A percentile compares a stretch with the other conserved stretches of the same genome.
Conservation (phyloP, 2,797 vertebrate genomes). For the Parambassis ranga region DNA sequence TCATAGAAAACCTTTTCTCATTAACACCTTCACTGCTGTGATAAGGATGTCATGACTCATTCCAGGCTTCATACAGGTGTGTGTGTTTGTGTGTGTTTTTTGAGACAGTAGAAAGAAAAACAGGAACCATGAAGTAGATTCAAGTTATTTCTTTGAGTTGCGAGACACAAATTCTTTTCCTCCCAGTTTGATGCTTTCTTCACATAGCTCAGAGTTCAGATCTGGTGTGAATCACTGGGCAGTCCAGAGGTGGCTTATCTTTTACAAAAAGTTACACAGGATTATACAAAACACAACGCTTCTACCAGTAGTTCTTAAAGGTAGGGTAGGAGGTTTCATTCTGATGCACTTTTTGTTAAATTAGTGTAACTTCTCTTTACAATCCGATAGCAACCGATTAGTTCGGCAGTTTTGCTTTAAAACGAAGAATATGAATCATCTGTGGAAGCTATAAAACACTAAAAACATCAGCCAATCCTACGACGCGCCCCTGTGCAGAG, state of each 20-base stretch:
- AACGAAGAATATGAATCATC: too few species aligned
- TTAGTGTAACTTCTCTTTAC: too few species aligned
- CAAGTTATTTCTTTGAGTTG: conserved; percentile 59
- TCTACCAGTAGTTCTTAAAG: conserved; percentile 61
- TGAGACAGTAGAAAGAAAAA: conserved; percentile 26
- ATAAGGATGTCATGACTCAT: conserved; percentile 3
- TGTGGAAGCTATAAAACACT: too few species aligned
- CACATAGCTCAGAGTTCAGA: conserved; percentile 27
- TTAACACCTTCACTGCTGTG: background rate
- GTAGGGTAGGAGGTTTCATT: too few species aligned
- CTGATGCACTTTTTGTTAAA: too few species aligned
- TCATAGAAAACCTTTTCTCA: too few species aligned
- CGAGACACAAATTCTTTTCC: conserved; percentile 24
- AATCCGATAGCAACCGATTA: too few species aligned
- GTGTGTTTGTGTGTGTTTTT: background rate
- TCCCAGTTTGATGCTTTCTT: conserved; percentile 35
- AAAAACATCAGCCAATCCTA: too few species aligned
- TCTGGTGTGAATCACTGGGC: conserved; percentile 52
- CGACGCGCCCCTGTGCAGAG: too few species aligned
- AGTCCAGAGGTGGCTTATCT: conserved; percentile 54
- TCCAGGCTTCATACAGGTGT: too few species aligned
- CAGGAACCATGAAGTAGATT: conserved; percentile 49
- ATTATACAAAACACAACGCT: conserved; percentile 71
- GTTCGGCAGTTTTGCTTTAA: too few species aligned
- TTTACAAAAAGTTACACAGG: conserved; percentile 67